A percentile compares a stretch with the other conserved stretches of the same genome.
Conservation (phyloP, 2,888 invertebrate genomes). For the Drosophila neutralis region DNA sequence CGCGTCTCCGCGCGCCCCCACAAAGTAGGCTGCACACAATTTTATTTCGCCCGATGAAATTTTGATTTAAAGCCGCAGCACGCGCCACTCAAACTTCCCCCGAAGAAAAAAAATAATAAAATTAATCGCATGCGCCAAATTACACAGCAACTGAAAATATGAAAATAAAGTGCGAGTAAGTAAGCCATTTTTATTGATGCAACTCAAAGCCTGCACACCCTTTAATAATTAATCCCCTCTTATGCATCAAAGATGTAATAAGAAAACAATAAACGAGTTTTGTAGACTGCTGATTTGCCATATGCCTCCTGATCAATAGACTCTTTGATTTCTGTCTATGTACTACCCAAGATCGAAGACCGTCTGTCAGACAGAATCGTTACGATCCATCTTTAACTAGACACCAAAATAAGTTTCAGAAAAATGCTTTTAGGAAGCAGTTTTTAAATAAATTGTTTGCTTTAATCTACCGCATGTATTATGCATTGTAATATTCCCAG, state of each 20-base stretch:
- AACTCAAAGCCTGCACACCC: conserved; percentile 10
- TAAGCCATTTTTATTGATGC: background rate
- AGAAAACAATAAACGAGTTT: too few relatives aligned
- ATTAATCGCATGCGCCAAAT: conserved; percentile 73
- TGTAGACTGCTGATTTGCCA: too few relatives aligned
- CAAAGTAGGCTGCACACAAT: conserved; percentile 14
- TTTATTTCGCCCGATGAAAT: conserved; percentile 53
- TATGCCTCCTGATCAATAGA: background rate
- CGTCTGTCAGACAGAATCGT: background rate
- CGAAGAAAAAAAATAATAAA: conserved; percentile 5
- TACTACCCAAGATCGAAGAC: background rate
- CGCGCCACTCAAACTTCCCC: conserved; percentile 34
- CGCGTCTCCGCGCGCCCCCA: too few relatives aligned
- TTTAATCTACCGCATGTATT: background rate
- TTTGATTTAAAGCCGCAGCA: conserved; percentile 69
- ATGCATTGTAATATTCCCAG: background rate
- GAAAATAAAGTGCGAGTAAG: conserved; percentile 12
- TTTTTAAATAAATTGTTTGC: background rate
- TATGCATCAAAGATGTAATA: too few relatives aligned
- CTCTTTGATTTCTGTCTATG: background rate
- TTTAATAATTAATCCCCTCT: background rate
- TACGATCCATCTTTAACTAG: background rate
- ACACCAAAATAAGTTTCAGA: background rate
- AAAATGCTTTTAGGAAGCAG: background rate
- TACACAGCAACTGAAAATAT: conserved; percentile 58